These are phyloP conservation scores for Cryptoblepharus egeriae DNA, from an alignment of 2,797 vertebrate genomes.

Conservation along the genomic window DNA sequence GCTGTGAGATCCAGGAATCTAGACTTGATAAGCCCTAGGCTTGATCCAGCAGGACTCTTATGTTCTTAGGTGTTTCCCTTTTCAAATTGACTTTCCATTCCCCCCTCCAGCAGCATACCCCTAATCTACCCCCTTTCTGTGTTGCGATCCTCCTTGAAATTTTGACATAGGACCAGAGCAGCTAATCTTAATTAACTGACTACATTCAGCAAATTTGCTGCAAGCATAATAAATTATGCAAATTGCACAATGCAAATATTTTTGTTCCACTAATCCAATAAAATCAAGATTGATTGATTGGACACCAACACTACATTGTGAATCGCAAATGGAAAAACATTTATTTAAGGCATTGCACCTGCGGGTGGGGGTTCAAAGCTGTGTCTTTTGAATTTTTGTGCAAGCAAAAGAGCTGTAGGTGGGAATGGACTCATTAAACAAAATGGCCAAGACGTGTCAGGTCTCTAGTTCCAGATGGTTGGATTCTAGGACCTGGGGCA, in stretches of 20 bases:
- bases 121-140: not conserved
- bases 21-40: too few relatives aligned
- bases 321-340: not conserved
- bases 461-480: too few relatives aligned
- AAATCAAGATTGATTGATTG: conserved; percentile 1
- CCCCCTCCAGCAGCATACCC: not conserved
- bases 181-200: not conserved
- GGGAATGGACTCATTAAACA: too few relatives aligned
- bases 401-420: too few relatives aligned
- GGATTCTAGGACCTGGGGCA: too few relatives aligned
- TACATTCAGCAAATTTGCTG: not conserved
- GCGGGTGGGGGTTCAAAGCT: not conserved
- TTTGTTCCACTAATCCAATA: not conserved
- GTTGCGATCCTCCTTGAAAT: not conserved
- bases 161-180: not conserved
- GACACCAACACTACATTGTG: not conserved
- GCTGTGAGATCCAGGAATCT: too few relatives aligned
- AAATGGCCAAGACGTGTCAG: too few relatives aligned
- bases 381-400: not conserved
- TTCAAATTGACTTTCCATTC: not conserved
- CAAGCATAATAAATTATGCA: not conserved
- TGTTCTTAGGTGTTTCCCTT: too few relatives aligned
- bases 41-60: too few relatives aligned
- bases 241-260: not conserved
- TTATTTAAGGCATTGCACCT: not conserved